phyloP scores from a whole-genome alignment of 2,113 vertebrate genomes.

The Cephalophus harveyi region DNA sequence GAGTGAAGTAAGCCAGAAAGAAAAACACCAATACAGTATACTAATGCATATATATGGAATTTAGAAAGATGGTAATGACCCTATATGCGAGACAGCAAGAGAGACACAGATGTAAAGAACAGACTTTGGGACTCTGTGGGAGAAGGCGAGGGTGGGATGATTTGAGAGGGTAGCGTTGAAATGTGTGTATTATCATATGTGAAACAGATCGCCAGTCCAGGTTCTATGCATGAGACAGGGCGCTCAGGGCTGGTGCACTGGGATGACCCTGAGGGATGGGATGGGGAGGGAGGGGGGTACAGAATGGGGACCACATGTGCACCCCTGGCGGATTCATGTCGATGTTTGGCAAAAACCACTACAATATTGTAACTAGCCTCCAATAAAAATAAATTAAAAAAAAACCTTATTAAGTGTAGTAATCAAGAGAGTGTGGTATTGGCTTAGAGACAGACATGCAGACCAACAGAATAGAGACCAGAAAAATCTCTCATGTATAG shows the following conservation, averaged over 20 bases:
- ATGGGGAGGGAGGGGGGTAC: neutral
- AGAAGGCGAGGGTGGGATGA: neutral
- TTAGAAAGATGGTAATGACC: neutral
- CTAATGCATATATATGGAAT: neutral
- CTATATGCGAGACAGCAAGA: fast-evolving
- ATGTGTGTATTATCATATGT: neutral
- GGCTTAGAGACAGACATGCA: neutral
- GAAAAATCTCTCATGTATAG: neutral
- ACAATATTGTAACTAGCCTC: neutral
- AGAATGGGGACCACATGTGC: neutral
- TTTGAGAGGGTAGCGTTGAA: neutral
- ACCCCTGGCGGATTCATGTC: neutral
- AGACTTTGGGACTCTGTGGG: neutral
- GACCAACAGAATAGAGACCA: neutral
- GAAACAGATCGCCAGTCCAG: neutral
- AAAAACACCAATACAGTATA: neutral
- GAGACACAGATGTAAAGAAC: neutral
- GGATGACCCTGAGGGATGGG: neutral
- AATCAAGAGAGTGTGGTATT: neutral
- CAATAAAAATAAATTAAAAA: neutral
- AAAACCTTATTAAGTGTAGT: neutral
- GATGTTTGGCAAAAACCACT: neutral
- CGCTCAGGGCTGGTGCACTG: neutral
- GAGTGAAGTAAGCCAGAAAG: neutral
- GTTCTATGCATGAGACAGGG: neutral